Evolutionary conservation across 2,113 vertebrate species (phyloP).

Genomic region (Pionites leucogaster): DNA sequence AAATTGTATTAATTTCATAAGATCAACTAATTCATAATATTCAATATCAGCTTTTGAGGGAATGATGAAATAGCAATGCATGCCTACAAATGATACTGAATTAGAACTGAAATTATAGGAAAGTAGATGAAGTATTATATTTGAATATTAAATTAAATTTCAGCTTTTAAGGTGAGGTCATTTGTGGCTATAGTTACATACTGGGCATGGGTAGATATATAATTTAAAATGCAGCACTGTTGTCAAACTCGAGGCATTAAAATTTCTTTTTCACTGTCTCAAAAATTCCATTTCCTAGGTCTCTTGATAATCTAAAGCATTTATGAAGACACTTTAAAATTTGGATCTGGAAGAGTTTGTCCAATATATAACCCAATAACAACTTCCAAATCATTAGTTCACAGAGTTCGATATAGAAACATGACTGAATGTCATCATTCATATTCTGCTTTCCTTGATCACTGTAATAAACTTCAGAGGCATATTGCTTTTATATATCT

Average conservation of each 20-base stretch:
- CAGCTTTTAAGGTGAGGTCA: not conserved
- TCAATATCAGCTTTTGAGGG: not conserved
- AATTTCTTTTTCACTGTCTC: not conserved
- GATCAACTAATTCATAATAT: not conserved
- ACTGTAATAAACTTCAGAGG: not conserved
- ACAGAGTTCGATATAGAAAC: not conserved
- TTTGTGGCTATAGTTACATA: not conserved
- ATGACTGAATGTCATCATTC: not conserved
- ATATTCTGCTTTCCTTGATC: not conserved
- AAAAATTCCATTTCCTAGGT: not conserved
- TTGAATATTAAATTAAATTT: not conserved
- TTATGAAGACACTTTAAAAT: constrained; percentile 1
- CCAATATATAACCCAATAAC: not conserved
- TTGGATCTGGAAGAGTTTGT: not conserved
- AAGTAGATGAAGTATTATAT: not conserved
- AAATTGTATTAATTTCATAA: not conserved
- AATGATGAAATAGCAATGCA: not conserved
- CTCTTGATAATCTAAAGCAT: not conserved
- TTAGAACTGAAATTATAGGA: not conserved
- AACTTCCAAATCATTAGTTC: not conserved
- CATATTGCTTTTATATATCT: not conserved
- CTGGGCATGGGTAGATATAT: not conserved
- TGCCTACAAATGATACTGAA: not conserved
- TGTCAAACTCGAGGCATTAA: not conserved
- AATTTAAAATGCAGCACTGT: not conserved